These are phyloP conservation scores for Microcebus ravelobensis DNA, from an alignment of 2,113 vertebrate genomes.

Conservation along the genomic window DNA sequence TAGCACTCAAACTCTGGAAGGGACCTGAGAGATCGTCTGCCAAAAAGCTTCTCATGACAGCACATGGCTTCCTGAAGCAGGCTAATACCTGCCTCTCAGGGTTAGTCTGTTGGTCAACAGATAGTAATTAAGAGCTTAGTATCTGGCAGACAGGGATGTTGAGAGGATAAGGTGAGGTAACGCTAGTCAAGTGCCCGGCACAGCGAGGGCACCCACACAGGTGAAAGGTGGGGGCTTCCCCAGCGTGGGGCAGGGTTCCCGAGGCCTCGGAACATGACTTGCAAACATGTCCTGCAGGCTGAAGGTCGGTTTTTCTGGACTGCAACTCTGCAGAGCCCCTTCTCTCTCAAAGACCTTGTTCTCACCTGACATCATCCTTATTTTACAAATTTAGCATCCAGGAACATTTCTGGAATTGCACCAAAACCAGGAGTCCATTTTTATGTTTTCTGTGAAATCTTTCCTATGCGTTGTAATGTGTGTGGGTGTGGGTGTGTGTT, in stretches of 20 bases:
- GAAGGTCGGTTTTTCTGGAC: not conserved
- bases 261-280: not conserved
- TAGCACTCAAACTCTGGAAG: not conserved
- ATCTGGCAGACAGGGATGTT: not conserved
- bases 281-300: not conserved
- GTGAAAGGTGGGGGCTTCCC: not conserved
- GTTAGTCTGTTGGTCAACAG: not conserved
- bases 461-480: not conserved
- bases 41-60: not conserved
- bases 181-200: not conserved
- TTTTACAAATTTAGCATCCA: not conserved
- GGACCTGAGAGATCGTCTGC: not conserved
- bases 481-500: not conserved
- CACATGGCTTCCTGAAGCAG: not conserved
- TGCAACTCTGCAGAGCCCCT: not conserved
- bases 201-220: no score
- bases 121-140: not conserved
- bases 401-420: not conserved
- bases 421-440: not conserved
- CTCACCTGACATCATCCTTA: not conserved
- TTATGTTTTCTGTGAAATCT: constrained; percentile 30
- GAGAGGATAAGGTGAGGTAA: not conserved
- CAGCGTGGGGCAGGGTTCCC: not conserved
- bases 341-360: not conserved
- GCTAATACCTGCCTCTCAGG: not conserved